phyloP scores from a whole-genome alignment of 1,140 invertebrate species.

The Acromyrmex echinatior region DNA sequence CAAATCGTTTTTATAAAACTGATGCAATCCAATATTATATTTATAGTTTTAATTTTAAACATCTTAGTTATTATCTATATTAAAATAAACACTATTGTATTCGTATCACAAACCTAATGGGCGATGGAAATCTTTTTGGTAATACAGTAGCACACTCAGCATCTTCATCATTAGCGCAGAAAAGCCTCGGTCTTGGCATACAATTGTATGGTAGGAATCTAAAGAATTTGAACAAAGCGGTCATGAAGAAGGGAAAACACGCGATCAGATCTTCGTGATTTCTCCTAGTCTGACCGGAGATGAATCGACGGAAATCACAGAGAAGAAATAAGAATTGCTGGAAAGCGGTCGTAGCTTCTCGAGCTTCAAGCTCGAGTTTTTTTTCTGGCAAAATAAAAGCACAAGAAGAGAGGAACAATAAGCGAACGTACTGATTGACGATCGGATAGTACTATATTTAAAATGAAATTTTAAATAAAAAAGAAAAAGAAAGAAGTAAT shows the following conservation, averaged over 20 bases:
- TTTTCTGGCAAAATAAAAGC: slow-evolving; percentile 43
- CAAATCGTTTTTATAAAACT: neutral
- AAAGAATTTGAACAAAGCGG: slow-evolving; percentile 9
- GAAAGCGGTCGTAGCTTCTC: slow-evolving; percentile 40
- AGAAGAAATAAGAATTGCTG: slow-evolving; percentile 50
- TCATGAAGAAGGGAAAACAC: slow-evolving; percentile 37
- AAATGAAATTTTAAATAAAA: neutral
- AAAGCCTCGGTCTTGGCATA: slow-evolving; percentile 39
- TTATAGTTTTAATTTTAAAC: slow-evolving; percentile 12
- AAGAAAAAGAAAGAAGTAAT: neutral
- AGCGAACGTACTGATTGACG: slow-evolving; percentile 14
- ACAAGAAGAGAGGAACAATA: slow-evolving; percentile 29
- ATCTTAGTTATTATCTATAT: neutral
- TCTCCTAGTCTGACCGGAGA: slow-evolving; percentile 11
- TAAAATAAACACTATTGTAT: neutral
- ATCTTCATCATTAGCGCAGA: neutral
- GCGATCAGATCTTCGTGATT: slow-evolving; percentile 45
- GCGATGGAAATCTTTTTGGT: slow-evolving; percentile 43
- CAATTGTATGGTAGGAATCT: slow-evolving; percentile 48
- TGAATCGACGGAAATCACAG: slow-evolving; percentile 55
- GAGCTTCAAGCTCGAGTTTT: slow-evolving; percentile 44
- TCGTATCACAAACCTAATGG: slow-evolving; percentile 38
- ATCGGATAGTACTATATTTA: neutral
- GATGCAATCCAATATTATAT: neutral
- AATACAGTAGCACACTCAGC: neutral